Evolutionary conservation across 2,888 invertebrate genomes (phyloP), one percentile per base, ranked within the genome.

Genomic region (Rotaria socialis): DNA sequence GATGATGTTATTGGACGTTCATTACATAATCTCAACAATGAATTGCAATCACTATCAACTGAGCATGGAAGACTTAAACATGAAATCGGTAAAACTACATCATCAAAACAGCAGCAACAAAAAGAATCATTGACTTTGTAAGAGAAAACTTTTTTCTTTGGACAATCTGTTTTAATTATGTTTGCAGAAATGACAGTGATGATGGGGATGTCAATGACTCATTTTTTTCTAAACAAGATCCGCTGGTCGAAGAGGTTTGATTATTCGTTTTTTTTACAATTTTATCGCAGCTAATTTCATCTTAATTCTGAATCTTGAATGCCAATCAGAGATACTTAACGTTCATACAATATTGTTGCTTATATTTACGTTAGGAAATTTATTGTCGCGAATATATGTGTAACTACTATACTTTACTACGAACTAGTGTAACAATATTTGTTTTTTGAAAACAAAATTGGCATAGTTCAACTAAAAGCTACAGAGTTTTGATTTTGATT

Each of bases 1-100:
- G 80, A 80, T 80, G 80, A 80, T 80, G 47, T 80, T 22, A 6
- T 11, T 67, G 80, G 80, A 47, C 43, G 47, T 47, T 80, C 80
- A 47, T 47, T 80, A 47, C 43, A 80, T 19, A 47, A 47, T 47
- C 47, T 80, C 3, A 80, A 47, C n/a, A 24, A 80, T 43, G 80
- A 80, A 16, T 47, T 80, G 47, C 80, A 80, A 47, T 43, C 47
- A 80, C n/a, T 80, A 43, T 80, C 80, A 47, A 80, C 24, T 11
- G 80, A 80, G 47, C 80, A 80, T 47, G 80, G 80, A 47, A 22
- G n/a, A 80, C 27, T 67, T 19, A 67, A 67, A 47, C 47, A 80
- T 14, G 80, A 80, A 80, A 43, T 47, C 24, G 47, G 47, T 80
- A 47, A 47, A 80, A 24, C 67, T 35, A 67, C 67, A 41, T 5